Evolutionary conservation across 2,888 invertebrate genomes (phyloP), one percentile per base, ranked within the genome.

Genomic region (Sinodicranocentrus sp.): DNA sequence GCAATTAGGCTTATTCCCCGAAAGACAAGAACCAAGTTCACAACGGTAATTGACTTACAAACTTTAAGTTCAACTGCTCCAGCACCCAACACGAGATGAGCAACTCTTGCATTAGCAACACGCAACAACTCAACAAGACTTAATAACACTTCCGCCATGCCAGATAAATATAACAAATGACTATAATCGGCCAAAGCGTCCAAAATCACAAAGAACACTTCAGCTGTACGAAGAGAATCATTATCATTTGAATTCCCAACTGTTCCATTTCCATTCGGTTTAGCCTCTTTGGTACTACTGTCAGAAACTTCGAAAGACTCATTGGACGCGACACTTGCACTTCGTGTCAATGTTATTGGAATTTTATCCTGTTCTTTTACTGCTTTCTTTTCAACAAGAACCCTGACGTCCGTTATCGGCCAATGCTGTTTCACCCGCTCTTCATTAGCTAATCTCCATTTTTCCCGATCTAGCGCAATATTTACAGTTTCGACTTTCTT

Each of bases 61-160:
- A 98, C 98, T 44, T 98, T 98, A 86, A 97, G 95, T 90, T 97
- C 95, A 90, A 99, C 93, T 5, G 99, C 99, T 57, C 98, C 98
- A 52, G 98, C 99, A 57, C 98, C 99, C 76, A 99, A 92, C 75
- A 99, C 96, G 88, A 99, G 92, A 90, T 98, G 98, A 91, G 97
- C 98, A 89, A 95, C 95, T 82, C 95, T 93, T 3, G 96, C 96
- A 91, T 97, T 97, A 89, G 96, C 97, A 88, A 95, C 94, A 89
- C 96, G 94, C 86, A 98, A 92, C 72, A 98, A 91, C 90, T 98
- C 98, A n/a, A 96, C 93, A 89, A 98, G 93, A 23, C 89, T 88
- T 13, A 89, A 28, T 6, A 89, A 80, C 33, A 89, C 87, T 71
- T 88, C 89, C 5, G 89, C 86, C 57, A 86, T 86, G 5, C 86